Percentiles rank a stretch among this genome's conserved stretches.
phyloP scores from a whole-genome alignment of 2,888 invertebrate genomes.

The Trissoscelio sp. region DNA sequence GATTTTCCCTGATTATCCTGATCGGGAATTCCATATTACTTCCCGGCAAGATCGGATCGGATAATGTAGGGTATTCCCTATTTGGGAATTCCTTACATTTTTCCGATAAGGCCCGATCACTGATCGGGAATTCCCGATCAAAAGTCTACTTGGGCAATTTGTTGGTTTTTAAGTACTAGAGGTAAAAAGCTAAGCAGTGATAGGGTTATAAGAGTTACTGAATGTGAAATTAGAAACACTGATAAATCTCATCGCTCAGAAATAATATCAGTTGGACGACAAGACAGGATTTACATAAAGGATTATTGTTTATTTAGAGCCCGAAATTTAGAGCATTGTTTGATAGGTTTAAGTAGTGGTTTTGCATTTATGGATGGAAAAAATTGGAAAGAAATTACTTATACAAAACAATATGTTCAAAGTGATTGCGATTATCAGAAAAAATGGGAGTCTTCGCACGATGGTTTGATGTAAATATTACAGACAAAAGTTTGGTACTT shows the following conservation, averaged over 20 bases:
- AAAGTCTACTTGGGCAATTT: too few relatives aligned
- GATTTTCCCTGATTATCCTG: too few relatives aligned
- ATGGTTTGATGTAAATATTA: not conserved
- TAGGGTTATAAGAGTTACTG: not conserved
- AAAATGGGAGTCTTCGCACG: not conserved
- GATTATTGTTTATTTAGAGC: slow-evolving; percentile 17
- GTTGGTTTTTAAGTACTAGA: slow-evolving; percentile 15
- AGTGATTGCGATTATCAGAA: not conserved
- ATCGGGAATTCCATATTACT: too few relatives aligned
- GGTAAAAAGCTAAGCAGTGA: slow-evolving; percentile 7
- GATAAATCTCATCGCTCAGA: not conserved
- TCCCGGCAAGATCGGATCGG: too few relatives aligned
- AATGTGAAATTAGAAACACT: not conserved
- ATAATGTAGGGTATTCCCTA: too few relatives aligned
- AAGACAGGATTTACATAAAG: not conserved
- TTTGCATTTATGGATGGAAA: slow-evolving; percentile 8
- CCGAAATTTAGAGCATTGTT: slow-evolving; percentile 6
- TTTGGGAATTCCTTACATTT: too few relatives aligned
- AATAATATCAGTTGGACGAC: not conserved
- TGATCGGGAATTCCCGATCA: too few relatives aligned
- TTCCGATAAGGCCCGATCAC: too few relatives aligned
- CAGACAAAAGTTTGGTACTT: not conserved
- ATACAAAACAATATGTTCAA: slow-evolving; percentile 7
- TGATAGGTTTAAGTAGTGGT: not conserved
- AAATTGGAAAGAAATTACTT: slow-evolving; percentile 6